Evolutionary conservation across 2,113 vertebrate species (phyloP).

Genomic region (Danionella cerebrum): DNA sequence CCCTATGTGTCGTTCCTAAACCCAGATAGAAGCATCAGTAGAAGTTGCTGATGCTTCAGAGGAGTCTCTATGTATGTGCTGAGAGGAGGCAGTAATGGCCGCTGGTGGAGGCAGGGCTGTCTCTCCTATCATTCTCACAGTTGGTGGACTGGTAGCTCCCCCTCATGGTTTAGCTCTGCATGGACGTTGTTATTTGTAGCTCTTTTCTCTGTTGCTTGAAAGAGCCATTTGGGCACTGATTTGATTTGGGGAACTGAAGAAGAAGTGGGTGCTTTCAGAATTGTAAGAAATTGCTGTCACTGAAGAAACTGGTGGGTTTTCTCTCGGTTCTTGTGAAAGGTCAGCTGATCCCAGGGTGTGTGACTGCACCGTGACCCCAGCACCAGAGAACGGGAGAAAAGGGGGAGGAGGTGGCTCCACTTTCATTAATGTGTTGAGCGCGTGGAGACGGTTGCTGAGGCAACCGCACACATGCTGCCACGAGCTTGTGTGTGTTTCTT

Average conservation of each 20-base stretch:
- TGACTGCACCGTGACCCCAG: slow-evolving; percentile 61
- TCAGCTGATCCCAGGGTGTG: too few species aligned
- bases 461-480: slow-evolving; percentile 48
- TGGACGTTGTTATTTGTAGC: slow-evolving; percentile 26
- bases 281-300: too few species aligned
- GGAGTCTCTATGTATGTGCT: background rate
- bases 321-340: too few species aligned
- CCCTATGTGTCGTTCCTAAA: background rate
- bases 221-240: background rate
- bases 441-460: slow-evolving; percentile 65
- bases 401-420: slow-evolving; percentile 17
- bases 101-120: slow-evolving; percentile 53
- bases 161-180: slow-evolving; percentile 63
- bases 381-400: slow-evolving; percentile 21
- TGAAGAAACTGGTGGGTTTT: too few species aligned
- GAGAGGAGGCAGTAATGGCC: slow-evolving; percentile 52
- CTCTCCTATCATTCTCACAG: slow-evolving; percentile 31
- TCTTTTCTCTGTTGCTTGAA: background rate
- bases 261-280: background rate
- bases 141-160: slow-evolving; percentile 62
- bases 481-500: slow-evolving; percentile 10
- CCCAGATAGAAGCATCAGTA: background rate
- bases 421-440: slow-evolving; percentile 56
- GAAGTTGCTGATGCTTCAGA: background rate
- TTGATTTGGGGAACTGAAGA: slow-evolving; percentile 7